A percentile compares a stretch with the other conserved stretches of the same genome.
Evolutionary conservation across 2,888 invertebrate genomes (phyloP).

Genomic region (Lampropteryx suffumata): DNA sequence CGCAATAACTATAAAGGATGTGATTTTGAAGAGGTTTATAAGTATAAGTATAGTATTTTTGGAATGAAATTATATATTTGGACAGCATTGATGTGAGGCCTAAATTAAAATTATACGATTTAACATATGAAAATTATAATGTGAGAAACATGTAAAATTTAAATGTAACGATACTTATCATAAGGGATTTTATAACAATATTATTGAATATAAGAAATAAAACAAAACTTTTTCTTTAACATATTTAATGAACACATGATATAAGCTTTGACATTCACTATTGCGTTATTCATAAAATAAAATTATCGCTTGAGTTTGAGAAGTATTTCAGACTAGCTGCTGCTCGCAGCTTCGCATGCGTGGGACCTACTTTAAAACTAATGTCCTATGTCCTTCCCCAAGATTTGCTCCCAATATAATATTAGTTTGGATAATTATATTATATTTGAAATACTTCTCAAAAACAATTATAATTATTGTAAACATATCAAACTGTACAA

Average conservation of each 20-base stretch:
- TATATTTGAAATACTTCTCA: too few species aligned
- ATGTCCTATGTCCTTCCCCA: too few species aligned
- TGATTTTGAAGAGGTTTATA: slow-evolving; percentile 47
- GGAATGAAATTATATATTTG: slow-evolving; percentile 32
- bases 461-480: too few species aligned
- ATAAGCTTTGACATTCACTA: not conserved
- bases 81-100: slow-evolving; percentile 38
- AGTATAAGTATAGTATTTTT: slow-evolving; percentile 18
- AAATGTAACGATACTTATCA: slow-evolving; percentile 11
- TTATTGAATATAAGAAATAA: slow-evolving; percentile 11
- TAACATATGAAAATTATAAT: slow-evolving; percentile 6
- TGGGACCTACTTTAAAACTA: too few species aligned
- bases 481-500: slow-evolving; percentile 67
- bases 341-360: too few species aligned
- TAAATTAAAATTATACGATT: slow-evolving; percentile 36
- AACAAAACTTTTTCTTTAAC: slow-evolving; percentile 2
- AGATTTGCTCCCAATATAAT: too few species aligned
- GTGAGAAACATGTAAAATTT: slow-evolving; percentile 14
- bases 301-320: not conserved
- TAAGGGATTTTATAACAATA: not conserved
- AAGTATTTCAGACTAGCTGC: slow-evolving; percentile 1
- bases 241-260: slow-evolving; percentile 25
- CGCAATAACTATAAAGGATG: slow-evolving; percentile 64
- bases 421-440: too few species aligned
- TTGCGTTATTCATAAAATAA: not conserved